These are phyloP conservation scores for Macropodus opercularis DNA, from an alignment of 2,797 vertebrate species.

Conservation along the genomic window DNA sequence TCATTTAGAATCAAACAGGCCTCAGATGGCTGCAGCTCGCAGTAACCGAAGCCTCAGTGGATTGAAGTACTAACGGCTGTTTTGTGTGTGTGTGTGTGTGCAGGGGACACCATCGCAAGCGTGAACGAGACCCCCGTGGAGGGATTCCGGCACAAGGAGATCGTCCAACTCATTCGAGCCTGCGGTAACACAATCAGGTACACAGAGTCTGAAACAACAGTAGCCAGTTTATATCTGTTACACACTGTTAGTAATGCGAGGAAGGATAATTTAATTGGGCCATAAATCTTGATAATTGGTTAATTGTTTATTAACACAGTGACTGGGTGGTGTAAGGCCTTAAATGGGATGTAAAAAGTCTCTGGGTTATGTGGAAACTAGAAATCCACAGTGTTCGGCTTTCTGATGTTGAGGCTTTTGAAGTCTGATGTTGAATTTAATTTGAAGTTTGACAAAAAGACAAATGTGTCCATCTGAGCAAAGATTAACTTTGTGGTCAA, in stretches of 20 bases:
- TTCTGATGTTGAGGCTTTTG: background rate
- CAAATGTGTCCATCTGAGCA: background rate
- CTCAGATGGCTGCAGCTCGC: constrained; percentile 20
- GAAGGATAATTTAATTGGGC: background rate
- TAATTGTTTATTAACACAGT: background rate
- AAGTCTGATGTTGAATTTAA: too few species aligned
- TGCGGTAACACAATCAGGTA: constrained; percentile 90
- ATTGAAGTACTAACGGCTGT: constrained; percentile 20
- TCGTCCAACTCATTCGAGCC: constrained; percentile 93
- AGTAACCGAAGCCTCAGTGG: constrained; percentile 23
- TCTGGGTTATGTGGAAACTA: background rate
- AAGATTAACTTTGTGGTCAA: background rate
- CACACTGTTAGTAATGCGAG: background rate
- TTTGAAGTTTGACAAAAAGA: background rate
- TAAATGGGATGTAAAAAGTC: background rate
- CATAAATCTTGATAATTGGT: background rate
- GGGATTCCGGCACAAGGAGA: constrained; percentile 91
- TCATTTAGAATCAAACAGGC: constrained; percentile 33
- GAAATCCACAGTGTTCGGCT: background rate
- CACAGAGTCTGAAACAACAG: background rate
- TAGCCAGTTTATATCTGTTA: background rate
- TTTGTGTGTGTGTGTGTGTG: constrained; percentile 28
- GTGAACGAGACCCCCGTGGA: constrained; percentile 91
- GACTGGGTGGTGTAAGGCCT: background rate
- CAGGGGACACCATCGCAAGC: constrained; percentile 94